Base-by-base conservation (phyloP, 2,797 vertebrate species). In the Salmo trutta region DNA sequence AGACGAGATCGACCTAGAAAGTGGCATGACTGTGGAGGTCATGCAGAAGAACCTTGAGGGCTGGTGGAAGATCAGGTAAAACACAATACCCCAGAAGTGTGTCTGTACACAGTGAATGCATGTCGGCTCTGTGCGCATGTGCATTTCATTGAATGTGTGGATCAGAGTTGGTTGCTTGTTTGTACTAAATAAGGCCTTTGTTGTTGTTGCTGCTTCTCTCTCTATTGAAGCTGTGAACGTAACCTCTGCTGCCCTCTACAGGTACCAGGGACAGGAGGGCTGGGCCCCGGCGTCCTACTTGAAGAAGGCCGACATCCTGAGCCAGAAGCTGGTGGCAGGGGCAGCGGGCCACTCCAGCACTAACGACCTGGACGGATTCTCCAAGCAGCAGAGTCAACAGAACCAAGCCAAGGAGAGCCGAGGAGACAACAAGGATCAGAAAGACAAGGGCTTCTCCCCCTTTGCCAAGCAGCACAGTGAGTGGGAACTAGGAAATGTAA, bases 11-110 rank as follows among this genome's bases (percentile, higher is more conserved):
- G 97, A 97, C 87, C 92, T 99, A 90, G 98, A 98, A 90, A 96
- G 94, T 84, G 98, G 97, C 51, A 96, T 95, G 78, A 82, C 96
- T 77, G 98, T 99, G 52, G 98, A 97, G 85, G 96, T 99, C 84
- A 95, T 97, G 82, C 98, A 99, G 95, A 99, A 97, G 91, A 99
- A 99, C 90, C 89, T 99, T 90, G 98, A 99, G 89, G 98, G 98
- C 88, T 99, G 98, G 98, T 99, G 98, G 98, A 99, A 99, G 88
- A 99, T 99, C 93, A 97, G 98, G 98, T 99, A 94, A 21, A 64
- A 24, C 77, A 67, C 71, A 21, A 27, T 24, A 27, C 62, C n/a
- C 51, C 1, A 21, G 29, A 15, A 21, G 27, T 31, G 31, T 59
- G 31, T 59, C 31, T 4, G 59, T 64, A 27, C 21, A 10, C 8